phyloP scores from a whole-genome alignment of 2,113 vertebrate genomes.

The Danionella cerebrum region DNA sequence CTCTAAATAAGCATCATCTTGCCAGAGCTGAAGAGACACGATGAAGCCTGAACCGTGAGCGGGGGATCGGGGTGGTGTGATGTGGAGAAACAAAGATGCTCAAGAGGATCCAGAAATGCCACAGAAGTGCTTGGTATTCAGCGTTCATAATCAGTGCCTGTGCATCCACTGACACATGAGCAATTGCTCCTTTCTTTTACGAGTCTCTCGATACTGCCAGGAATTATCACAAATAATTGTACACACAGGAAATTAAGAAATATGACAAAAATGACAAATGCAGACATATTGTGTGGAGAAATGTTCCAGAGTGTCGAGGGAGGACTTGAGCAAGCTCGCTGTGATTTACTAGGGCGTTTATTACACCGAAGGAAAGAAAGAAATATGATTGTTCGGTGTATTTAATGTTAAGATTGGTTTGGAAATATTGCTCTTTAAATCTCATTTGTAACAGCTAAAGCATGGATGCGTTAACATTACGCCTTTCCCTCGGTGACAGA shows the following conservation, averaged over 20 bases:
- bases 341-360: slow-evolving; percentile 18
- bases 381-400: background rate
- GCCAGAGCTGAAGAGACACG: slow-evolving; percentile 16
- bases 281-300: background rate
- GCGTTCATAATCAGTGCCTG: slow-evolving; percentile 15
- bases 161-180: slow-evolving; percentile 13
- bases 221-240: slow-evolving; percentile 26
- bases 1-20: slow-evolving; percentile 49
- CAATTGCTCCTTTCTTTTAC: slow-evolving; percentile 18
- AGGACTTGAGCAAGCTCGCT: slow-evolving; percentile 14
- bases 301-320: background rate
- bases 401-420: background rate
- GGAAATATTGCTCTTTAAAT: background rate
- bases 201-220: slow-evolving; percentile 20
- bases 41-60: background rate
- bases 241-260: slow-evolving; percentile 29
- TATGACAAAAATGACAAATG: slow-evolving; percentile 21
- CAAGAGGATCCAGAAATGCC: slow-evolving; percentile 21
- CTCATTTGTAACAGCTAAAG: too few species aligned
- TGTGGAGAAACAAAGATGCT: slow-evolving; percentile 14
- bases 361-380: background rate
- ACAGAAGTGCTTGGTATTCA: slow-evolving; percentile 23
- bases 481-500: background rate
- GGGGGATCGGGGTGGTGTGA: background rate
- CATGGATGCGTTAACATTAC: background rate